Conservation (phyloP, 2,888 invertebrate genomes). For the Eurytoma adleriae region DNA sequence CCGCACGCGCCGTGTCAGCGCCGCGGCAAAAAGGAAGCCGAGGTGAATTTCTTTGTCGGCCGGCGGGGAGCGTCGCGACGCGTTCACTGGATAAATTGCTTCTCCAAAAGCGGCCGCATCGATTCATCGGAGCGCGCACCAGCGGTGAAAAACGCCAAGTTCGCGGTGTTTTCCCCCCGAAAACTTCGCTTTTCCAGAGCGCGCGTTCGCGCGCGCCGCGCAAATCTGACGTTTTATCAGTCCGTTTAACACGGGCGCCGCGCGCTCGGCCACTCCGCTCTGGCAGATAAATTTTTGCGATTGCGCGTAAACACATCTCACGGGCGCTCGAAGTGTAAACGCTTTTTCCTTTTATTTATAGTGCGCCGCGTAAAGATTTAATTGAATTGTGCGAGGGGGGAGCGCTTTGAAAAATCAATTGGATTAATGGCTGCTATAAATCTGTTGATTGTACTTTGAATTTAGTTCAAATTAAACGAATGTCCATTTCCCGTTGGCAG, state of each 20-base stretch:
- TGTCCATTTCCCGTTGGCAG: background rate
- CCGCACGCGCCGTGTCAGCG: background rate
- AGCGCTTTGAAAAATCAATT: too few species aligned
- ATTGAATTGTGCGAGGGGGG: background rate
- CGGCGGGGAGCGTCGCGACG: background rate
- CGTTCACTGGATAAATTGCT: constrained; percentile 45
- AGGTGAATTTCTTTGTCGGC: constrained; percentile 42
- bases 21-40: background rate
- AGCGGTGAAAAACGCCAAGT: constrained; percentile 25
- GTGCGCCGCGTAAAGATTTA: background rate
- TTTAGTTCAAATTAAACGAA: background rate
- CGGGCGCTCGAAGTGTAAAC: constrained; percentile 12
- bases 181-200: constrained; percentile 40
- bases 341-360: constrained; percentile 15
- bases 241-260: constrained; percentile 38
- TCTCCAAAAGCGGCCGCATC: constrained; percentile 24
- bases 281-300: constrained; percentile 22
- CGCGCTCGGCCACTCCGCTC: too few species aligned
- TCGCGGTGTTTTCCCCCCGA: constrained; percentile 31
- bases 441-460: too few species aligned
- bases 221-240: constrained; percentile 38
- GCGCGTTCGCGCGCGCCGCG: background rate
- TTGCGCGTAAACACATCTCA: background rate
- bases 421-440: too few species aligned
- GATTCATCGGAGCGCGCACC: constrained; percentile 18